Evolutionary conservation across 2,113 vertebrate species (phyloP).

Genomic region (Vulpes vulpes): DNA sequence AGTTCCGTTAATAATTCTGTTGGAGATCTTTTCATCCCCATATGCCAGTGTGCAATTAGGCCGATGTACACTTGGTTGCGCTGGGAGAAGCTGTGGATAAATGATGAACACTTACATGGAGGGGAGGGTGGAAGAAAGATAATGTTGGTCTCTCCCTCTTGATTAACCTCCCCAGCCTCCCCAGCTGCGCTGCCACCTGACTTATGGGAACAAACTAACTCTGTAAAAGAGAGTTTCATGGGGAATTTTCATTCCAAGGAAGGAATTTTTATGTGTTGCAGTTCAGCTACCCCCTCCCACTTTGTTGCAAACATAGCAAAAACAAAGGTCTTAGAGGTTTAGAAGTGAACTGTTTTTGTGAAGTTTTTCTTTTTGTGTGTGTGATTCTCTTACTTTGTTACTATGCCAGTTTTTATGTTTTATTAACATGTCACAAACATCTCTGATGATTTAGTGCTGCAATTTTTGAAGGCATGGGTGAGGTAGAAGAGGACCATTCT

Average conservation of each 20-base stretch:
- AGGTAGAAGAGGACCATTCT: neutral
- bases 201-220: neutral
- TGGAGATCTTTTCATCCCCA: neutral
- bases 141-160: neutral
- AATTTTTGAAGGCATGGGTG: neutral
- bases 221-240: neutral
- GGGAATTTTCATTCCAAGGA: neutral
- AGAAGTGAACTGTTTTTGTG: slow-evolving; percentile 41
- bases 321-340: neutral
- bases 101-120: neutral
- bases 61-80: neutral
- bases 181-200: neutral
- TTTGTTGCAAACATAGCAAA: slow-evolving; percentile 34
- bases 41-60: neutral
- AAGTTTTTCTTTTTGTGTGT: slow-evolving; percentile 2
- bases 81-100: neutral
- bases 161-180: neutral
- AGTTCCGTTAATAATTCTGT: neutral
- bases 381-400: neutral
- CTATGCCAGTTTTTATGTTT: neutral
- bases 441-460: neutral
- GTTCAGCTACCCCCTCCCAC: neutral
- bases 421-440: neutral
- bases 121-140: neutral
- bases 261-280: neutral